Evolutionary conservation across 2,888 invertebrate genomes (phyloP), one percentile per base, ranked within the genome.

Genomic region (Oscheius sp.): DNA sequence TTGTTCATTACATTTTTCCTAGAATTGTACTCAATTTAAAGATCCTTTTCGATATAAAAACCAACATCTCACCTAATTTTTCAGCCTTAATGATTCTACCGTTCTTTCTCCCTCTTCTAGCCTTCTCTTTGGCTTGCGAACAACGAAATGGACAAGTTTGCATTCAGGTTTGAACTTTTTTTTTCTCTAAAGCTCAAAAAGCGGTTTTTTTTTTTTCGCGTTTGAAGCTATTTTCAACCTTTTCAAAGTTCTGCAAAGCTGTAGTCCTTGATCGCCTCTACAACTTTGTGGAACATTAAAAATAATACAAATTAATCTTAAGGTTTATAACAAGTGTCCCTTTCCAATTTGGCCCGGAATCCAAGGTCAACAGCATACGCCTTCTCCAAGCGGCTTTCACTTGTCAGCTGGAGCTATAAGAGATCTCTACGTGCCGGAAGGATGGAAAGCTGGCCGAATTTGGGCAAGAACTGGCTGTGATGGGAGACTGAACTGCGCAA

Each of bases 321-420:
- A 65, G 8, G 34, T 65, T 29, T 31, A 37, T 3, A 83, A 83
- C 75, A 81, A 80, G 55, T 83, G 83, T 57, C 72, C 76, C 34
- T 74, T 78, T 68, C 73, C 78, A 20, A 76, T 83, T 34, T 83
- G 83, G 82, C 83, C 83, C 3, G 83, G 83, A 50, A 73, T 83
- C 34, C 73, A 72, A n/a, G 81, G 81, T 2, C 20, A 25, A 25
- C 23, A 48, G 23, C 42, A 42, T 12, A 20, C 48, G 20, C 48
- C 48, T 4, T 17, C 4, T 25, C 20, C 48, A 5, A 48, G 34
- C 15, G 82, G 82, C 15, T 81, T 82, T 72, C 50, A 67, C 25
- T 67, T 82, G 33, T 66, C 71, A 15, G 64, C 70, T 2, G 76
- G 76, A 37, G 66, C 73, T 58, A 15, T 15, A 6, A 46, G 68